phyloP scores from a whole-genome alignment of 2,113 vertebrate species.

The Carassius carassius region DNA sequence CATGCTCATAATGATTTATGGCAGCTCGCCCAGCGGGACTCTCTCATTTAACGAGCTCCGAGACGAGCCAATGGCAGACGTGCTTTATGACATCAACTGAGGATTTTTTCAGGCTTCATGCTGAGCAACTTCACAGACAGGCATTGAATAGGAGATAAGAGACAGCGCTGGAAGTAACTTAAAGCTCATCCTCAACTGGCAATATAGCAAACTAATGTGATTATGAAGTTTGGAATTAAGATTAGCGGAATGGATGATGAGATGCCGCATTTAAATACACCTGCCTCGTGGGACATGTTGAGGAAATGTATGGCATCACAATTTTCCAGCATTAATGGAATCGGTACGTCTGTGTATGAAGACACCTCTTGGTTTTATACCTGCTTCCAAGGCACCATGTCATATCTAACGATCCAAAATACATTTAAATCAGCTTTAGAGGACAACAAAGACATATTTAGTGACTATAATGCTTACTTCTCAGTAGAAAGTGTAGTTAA shows the following conservation, averaged over 20 bases:
- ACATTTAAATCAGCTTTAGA: neutral
- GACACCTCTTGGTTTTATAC: neutral
- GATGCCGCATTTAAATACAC: slow-evolving; percentile 3
- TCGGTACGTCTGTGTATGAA: neutral
- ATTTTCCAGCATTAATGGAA: neutral
- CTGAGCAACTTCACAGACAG: slow-evolving; percentile 15
- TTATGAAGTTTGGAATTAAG: slow-evolving; percentile 27
- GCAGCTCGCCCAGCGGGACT: slow-evolving; percentile 36
- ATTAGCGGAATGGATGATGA: slow-evolving; percentile 23
- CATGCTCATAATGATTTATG: slow-evolving; percentile 48
- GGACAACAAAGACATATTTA: neutral
- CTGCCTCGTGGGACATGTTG: neutral
- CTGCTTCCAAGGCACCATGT: neutral
- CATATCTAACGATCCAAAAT: slow-evolving; percentile 1
- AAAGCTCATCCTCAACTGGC: slow-evolving; percentile 31
- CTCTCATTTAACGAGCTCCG: slow-evolving; percentile 46
- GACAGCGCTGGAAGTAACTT: slow-evolving; percentile 27
- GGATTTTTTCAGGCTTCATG: slow-evolving; percentile 24
- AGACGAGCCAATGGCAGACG: slow-evolving; percentile 37
- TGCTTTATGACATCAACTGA: slow-evolving; percentile 51
- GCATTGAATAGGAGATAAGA: slow-evolving; percentile 27
- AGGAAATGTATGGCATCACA: neutral
- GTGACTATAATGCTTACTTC: too few relatives aligned
- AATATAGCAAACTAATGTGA: slow-evolving; percentile 14
- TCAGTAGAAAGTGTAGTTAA: too few relatives aligned